A percentile compares a stretch with the other conserved stretches of the same genome.
Evolutionary conservation across 2,888 invertebrate species (phyloP).

Genomic region (Sturmia bella): DNA sequence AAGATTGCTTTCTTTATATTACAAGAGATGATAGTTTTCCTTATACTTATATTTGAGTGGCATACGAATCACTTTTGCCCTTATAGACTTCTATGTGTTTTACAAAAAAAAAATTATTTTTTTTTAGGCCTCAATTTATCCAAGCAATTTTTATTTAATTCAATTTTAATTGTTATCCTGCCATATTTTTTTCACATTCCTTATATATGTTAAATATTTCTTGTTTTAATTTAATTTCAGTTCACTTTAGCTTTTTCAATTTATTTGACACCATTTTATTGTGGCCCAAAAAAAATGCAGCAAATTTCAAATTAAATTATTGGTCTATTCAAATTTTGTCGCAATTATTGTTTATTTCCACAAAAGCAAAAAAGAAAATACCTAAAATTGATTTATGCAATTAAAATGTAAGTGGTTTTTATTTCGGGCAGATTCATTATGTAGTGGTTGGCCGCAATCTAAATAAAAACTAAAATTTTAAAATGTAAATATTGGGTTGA

Average conservation of each 20-base stretch:
- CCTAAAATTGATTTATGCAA: slow-evolving; percentile 44
- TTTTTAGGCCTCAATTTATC: no score
- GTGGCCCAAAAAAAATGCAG: neutral
- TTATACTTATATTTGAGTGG: no score
- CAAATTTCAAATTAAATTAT: slow-evolving; percentile 8
- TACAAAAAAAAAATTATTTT: no score
- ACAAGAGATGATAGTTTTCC: no score
- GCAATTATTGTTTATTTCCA: slow-evolving; percentile 5
- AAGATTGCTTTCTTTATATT: no score
- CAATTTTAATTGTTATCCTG: no score
- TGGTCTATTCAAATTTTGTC: neutral
- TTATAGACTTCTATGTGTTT: no score
- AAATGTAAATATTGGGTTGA: slow-evolving; percentile 8
- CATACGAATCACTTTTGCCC: no score
- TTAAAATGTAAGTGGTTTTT: slow-evolving; percentile 34
- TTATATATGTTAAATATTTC: no score
- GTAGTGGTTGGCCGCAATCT: slow-evolving; percentile 38
- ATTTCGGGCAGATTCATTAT: slow-evolving; percentile 7
- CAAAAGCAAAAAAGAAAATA: neutral
- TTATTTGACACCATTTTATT: slow-evolving; percentile 1
- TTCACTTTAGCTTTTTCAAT: neutral
- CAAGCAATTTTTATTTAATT: no score
- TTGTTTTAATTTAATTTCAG: neutral
- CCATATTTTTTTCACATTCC: no score
- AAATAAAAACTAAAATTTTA: slow-evolving; percentile 9